Base-by-base conservation (phyloP, 1,140 invertebrate species). In the Procambarus clarkii region DNA sequence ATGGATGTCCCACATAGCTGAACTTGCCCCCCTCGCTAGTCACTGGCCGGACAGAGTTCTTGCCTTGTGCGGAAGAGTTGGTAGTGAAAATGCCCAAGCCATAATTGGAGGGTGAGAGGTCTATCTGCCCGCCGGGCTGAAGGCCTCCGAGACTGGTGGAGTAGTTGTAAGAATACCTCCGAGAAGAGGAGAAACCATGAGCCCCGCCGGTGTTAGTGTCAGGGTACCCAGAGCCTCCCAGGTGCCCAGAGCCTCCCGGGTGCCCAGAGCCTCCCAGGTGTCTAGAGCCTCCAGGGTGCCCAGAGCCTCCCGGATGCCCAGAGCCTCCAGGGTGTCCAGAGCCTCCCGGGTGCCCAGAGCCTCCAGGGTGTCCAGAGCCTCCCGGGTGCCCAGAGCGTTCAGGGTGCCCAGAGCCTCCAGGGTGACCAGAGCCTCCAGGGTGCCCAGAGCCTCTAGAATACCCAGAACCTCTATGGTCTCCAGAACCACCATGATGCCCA, bases 1-100 rank as follows among this genome's bases (percentile, higher is more conserved):
- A 93, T 21, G 89, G 60, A 76, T 92, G 92, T 21, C 92, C 92
- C 77, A 93, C 92, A 69, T 93, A 93, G 83, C 92, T 93, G 54
- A 92, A 89, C 78, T 64, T 86, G 18, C 90, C 88, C 21, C 86
- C 87, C 34, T 77, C 80, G 34, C 86, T 80, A 78, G 15, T 82
- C 7, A 81, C 74, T 58, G 90, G 86, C 3, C 86, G 76, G 34
- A 89, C 84, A 3, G 89, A 85, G 58, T 82, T 92, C 44, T 86
- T 64, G 18, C 77, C 34, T 0, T 48, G 15, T 34, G 76, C 11
- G 0, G 60, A 34, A 24, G 86, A 50, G 76, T 86, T 82, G 13
- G 45, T 50, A 60, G 79, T 77, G 76, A 18, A 78, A 46, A 77
- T 86, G 8, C 77, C 77, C 15, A 82, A 58, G 45, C 84, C 81